These are phyloP conservation scores for Watsonalla binaria DNA, from an alignment of 2,888 invertebrate species.

Conservation along the genomic window DNA sequence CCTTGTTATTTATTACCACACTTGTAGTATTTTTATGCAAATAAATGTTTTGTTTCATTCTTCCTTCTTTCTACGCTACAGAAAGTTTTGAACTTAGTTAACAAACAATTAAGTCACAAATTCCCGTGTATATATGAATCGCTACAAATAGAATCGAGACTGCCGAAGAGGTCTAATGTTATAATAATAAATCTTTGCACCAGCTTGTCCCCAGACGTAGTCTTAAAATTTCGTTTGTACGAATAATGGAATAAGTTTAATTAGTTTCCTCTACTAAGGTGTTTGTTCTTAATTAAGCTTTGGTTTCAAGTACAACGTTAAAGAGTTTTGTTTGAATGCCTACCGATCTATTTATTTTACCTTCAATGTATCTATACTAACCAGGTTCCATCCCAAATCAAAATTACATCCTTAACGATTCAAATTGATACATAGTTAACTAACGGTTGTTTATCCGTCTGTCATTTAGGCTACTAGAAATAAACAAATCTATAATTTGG, in stretches of 20 bases:
- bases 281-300: conserved; percentile 68
- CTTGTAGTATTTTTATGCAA: no score
- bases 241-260: conserved; percentile 73
- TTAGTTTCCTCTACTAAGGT: conserved; percentile 61
- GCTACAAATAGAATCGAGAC: conserved; percentile 20
- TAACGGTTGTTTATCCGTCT: no score
- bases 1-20: no score
- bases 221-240: conserved; percentile 60
- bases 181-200: conserved; percentile 47
- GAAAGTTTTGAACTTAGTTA: no score
- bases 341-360: conserved; percentile 24
- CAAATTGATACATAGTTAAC: no score
- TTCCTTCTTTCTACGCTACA: no score
- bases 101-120: neutral
- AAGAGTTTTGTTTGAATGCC: conserved; percentile 41
- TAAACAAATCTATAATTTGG: no score
- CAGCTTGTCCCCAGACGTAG: conserved; percentile 43
- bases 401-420: no score
- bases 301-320: conserved; percentile 48
- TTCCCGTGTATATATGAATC: conserved; percentile 5
- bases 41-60: no score
- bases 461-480: no score
- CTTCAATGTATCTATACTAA: no score
- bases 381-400: no score
- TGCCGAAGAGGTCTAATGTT: conserved; percentile 30